Base-by-base conservation (phyloP, 1,140 invertebrate genomes). In the Euwallacea fornicatus region DNA sequence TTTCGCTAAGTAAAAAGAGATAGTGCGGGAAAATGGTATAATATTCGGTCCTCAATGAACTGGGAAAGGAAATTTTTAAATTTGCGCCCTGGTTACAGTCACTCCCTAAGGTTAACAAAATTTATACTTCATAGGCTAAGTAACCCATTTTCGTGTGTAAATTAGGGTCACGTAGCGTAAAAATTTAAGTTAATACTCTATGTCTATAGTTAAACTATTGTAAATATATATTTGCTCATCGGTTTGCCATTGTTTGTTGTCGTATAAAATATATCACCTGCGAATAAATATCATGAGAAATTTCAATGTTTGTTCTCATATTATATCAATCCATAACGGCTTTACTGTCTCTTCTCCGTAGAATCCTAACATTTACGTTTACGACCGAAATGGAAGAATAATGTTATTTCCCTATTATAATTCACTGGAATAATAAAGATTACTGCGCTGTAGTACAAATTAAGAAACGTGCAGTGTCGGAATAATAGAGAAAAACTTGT, bases 371-470 rank as follows among this genome's bases (percentile, higher is more conserved):
- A 56, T 56, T 56, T 56, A 9, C 16, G 8, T 21, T 15, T 2
- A 9, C 54, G 54, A 56, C 2, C 16, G 2, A 13, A 2, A 33
- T 33, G 21, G 6, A 56, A 15, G 16, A 56, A 21, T 2, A 8
- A 47, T 64, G 2, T 64, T 47, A 46, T 69, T 59, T 74, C 75
- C 73, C 76, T 77, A 62, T 73, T 64, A 73, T 72, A 75, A 74
- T 75, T 70, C 47, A 67, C 69, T 69, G 66, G 73, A 73, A 73
- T 66, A 59, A 78, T 6, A 33, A 33, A 33, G 4, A 75, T 77
- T 74, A 72, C 76, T 76, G 78, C 79, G 78, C 74, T 81, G 76
- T 76, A 81, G 78, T 80, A 80, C 80, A 79, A 80, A 79, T 78
- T 76, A 67, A 61, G 42, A 43, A 56, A 72, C 66, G 69, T 67